These are phyloP conservation scores for Meganola albula DNA, from an alignment of 2,888 invertebrate genomes.

Conservation along the genomic window DNA sequence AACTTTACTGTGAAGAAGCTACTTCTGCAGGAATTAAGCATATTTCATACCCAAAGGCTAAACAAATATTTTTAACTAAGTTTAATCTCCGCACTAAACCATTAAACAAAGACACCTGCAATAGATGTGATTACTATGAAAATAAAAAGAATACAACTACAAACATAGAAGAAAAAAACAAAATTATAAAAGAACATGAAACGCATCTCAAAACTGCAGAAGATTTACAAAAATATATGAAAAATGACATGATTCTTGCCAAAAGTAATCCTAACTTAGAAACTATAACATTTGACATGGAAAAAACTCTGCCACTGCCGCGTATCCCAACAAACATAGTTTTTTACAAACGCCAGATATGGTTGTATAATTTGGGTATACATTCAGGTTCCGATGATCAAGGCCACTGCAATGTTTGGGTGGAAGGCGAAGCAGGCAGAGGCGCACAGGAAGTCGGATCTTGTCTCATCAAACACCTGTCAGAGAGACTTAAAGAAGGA, in stretches of 20 bases:
- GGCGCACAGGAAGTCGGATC: conserved; percentile 17
- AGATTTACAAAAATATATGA: conserved; percentile 6
- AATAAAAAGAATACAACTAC: conserved; percentile 7
- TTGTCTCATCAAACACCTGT: conserved; percentile 12
- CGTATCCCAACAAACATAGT: conserved; percentile 14
- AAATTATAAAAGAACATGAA: conserved; percentile 1
- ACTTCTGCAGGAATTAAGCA: conserved; percentile 1
- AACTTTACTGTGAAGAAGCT: conserved; percentile 8
- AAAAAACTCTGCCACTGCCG: conserved; percentile 14
- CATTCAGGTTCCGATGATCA: conserved; percentile 11
- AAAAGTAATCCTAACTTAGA: conserved; percentile 7
- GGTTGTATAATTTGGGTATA: conserved; percentile 15
- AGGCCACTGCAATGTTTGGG: conserved; percentile 15
- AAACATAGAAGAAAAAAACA: conserved; percentile 5
- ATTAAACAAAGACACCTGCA: conserved; percentile 6
- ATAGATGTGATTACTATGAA: background rate
- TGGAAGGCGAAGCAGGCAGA: conserved; percentile 18
- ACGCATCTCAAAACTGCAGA: conserved; percentile 8
- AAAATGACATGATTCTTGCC: conserved; percentile 8
- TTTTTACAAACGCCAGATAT: conserved; percentile 13
- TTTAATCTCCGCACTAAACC: conserved; percentile 2
- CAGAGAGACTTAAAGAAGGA: conserved; percentile 9
- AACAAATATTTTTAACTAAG: conserved; percentile 3
- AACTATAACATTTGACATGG: conserved; percentile 12
- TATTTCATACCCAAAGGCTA: conserved; percentile 4